Percentiles rank a stretch among this genome's conserved stretches.
Conservation (phyloP, 2,888 invertebrate species). For the Himalopsyche tibetana region DNA sequence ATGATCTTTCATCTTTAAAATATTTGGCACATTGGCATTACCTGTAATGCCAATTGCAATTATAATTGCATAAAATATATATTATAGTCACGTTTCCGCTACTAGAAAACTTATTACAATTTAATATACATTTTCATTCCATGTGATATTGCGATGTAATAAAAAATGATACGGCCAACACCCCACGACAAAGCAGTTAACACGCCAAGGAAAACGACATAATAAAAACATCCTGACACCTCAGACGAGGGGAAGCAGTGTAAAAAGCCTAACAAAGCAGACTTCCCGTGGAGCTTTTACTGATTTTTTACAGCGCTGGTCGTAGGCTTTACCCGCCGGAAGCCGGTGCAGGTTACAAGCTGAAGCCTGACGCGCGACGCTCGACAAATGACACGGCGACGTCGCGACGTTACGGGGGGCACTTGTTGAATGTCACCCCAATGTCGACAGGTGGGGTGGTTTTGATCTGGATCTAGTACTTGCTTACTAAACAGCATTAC, state of each 20-base stretch:
- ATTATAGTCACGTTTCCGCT: no score
- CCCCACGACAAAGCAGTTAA: conserved; percentile 26
- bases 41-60: background rate
- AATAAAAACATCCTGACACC: conserved; percentile 38
- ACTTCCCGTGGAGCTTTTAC: conserved; percentile 16
- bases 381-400: conserved; percentile 45
- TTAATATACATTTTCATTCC: background rate
- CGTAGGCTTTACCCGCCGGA: background rate
- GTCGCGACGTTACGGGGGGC: conserved; percentile 11
- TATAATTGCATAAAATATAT: no score
- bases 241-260: background rate
- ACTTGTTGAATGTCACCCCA: conserved; percentile 56
- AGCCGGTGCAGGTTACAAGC: background rate
- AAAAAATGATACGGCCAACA: background rate
- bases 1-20: background rate
- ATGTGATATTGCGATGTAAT: background rate
- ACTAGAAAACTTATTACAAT: no score
- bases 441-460: conserved; percentile 44
- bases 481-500: no score
- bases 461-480: background rate
- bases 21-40: background rate
- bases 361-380: conserved; percentile 3
- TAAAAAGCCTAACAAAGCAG: background rate
- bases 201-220: conserved; percentile 50
- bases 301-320: background rate